Percentiles rank a stretch among this genome's conserved stretches.
Evolutionary conservation across 2,113 vertebrate genomes (phyloP).

Genomic region (Bos indicus): DNA sequence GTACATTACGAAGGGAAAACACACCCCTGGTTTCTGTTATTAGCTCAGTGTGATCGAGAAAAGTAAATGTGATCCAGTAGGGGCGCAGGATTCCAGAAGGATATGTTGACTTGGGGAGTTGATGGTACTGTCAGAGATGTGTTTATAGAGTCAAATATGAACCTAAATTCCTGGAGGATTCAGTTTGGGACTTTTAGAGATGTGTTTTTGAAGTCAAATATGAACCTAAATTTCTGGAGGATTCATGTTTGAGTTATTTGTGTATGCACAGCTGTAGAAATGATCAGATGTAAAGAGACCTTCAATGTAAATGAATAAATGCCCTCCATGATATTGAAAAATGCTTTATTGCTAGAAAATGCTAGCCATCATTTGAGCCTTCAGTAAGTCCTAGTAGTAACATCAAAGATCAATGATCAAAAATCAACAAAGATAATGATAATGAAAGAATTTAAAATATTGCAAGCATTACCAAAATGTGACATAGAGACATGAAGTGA

Average conservation of each 20-base stretch:
- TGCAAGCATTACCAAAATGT: background rate
- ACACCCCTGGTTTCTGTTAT: background rate
- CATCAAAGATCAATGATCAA: background rate
- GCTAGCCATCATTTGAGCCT: background rate
- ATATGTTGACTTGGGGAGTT: background rate
- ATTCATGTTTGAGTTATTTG: background rate
- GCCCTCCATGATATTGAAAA: background rate
- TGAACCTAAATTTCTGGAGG: background rate
- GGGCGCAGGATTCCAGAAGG: background rate
- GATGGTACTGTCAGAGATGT: background rate
- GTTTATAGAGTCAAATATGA: background rate
- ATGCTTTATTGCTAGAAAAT: background rate
- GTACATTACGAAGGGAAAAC: background rate
- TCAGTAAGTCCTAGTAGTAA: background rate
- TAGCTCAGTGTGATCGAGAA: background rate
- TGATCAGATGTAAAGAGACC: background rate
- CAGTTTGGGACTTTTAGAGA: background rate
- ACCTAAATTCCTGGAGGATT: background rate
- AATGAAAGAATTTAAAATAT: background rate
- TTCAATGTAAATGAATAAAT: background rate
- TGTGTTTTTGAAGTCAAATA: background rate
- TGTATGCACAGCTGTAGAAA: background rate
- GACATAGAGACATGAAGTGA: background rate
- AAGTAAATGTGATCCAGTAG: background rate
- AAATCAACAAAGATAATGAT: background rate